Base-by-base conservation (phyloP, 2,797 vertebrate genomes). In the Thaleichthys pacificus region DNA sequence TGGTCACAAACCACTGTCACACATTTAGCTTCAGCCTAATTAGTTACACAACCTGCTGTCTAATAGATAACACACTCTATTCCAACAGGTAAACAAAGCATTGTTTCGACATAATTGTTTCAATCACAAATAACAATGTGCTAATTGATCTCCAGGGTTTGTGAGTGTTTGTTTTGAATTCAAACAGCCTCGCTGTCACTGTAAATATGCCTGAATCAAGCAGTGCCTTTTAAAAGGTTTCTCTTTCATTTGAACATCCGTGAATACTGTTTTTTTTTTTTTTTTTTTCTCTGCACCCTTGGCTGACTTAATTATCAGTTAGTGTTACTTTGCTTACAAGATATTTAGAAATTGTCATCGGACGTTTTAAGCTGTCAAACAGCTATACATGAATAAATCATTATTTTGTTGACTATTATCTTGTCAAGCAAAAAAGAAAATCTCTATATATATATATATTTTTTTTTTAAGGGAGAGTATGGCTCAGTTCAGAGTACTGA, bases 361-460 rank as follows among this genome's bases (percentile, higher is more conserved):
- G 73, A 79, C 85, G 77, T 87, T 42, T 42, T 70, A 78, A 85
- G 76, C 90, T 82, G 87, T 85, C 83, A 90, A 80, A 80, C 17
- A 71, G 51, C 28, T 57, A 69, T 49, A 67, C 0, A 57, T 74
- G 80, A 82, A 78, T 75, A 51, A n/a, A 65, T 66, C 72, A 58
- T n/a, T 57, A 62, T 38, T 71, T 60, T 75, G 74, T 69, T 63
- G 24, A 57, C 22, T 70, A 75, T 68, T 81, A 54, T 8, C 14
- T 5, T 12, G 38, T 42, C 38, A 42, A 42, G 38, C 38, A 1
- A 42, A 42, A 11, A 6, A 42, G 1, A 42, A 11, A 42, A 42
- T 42, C 38, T 7, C 12, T 42, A 42, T 3, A 28, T 28, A 28
- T 3, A 3, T 35, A 35, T 35, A 11, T 2, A 42, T 42, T 42